Base-by-base conservation (phyloP, 2,113 vertebrate species). In the Anarrhichthys ocellatus region DNA sequence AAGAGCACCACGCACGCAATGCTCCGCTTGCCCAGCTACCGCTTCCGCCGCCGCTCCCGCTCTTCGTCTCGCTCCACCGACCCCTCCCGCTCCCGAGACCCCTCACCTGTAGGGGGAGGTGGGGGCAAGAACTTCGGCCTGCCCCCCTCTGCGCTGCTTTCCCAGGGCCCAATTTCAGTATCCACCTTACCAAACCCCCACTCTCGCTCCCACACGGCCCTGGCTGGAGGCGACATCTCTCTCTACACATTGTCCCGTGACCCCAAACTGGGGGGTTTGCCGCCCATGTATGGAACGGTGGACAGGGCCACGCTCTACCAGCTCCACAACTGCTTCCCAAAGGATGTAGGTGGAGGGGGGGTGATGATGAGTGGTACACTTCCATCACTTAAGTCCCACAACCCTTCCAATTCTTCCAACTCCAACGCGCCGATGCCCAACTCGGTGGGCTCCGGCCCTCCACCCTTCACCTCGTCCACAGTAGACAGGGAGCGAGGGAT, bases 181-280 rank as follows among this genome's bases (percentile, higher is more conserved):
- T 95, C 95, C 78, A 96, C 95, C 22, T 82, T 96, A 83, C 95
- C 95, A 9, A 96, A 96, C 91, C 95, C 95, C 3, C 95, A 95
- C 85, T 95, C 95, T 18, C 94, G 94, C 82, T 94, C 93, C 59
- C 94, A 94, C 92, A 90, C 94, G 13, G 93, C 93, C 65, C 87
- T 95, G 85, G 93, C 94, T 44, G 95, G 94, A 76, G 95, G 94
- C 66, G 97, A 98, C 94, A 97, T 98, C 94, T 97, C 97, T 83
- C 96, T 98, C 94, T 98, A 97, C 93, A 97, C 97, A 27, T 94
- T 98, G 78, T 97, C 97, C 70, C 96, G 96, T 65, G 96, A 97
- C 93, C 94, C 96, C 89, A 96, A 96, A 83, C 93, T 97, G 56
- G 95, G 95, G 14, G 96, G 95, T 63, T 91, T 96, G 81, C 95